Base-by-base conservation (phyloP, 2,888 invertebrate species). In the Thereva unica region DNA sequence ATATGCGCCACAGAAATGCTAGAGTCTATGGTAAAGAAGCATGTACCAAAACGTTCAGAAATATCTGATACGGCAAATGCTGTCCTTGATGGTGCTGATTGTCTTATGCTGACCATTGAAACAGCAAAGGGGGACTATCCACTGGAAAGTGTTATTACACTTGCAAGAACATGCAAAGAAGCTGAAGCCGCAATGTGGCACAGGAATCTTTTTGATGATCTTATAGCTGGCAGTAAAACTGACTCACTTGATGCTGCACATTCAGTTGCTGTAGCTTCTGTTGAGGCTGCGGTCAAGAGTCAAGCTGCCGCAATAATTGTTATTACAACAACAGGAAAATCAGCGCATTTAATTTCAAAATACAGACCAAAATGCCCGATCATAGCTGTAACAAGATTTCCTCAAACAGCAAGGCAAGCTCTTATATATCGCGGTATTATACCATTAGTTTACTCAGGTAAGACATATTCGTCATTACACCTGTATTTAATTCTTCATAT, bases 1-100 rank as follows among this genome's bases (percentile, higher is more conserved):
- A 97, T 98, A 77, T 97, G 97, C 81, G 98, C 98, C 4, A 99
- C 98, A 1, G 92, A 97, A 83, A 98, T 99, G 98, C 81, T 99
- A 74, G 97, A 99, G 76, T 96, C 96, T 0, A 98, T 98, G 98
- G 90, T 96, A n/a, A 93, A 93, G 83, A 98, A 97, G 78, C 97
- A 98, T 1, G 87, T 97, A 1, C 92, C 97, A 1, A 98, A 97
- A 0, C 87, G 97, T 75, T 97, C 98, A 2, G 98, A 98, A 83
- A 91, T 93, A 42, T 95, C 95, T 0, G 97, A 97, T 82, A 97
- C 99, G 0, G 98, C 98, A 68, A 98, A 99, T 82, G 98, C 98
- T 2, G 91, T 99, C 73, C 83, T 98, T 52, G 97, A 98, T 82
- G 97, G 97, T 5, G 97, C 97, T 5, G 97, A 98, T 80, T 97